phyloP scores from a whole-genome alignment of 2,113 vertebrate species.

The Bubo scandiacus region DNA sequence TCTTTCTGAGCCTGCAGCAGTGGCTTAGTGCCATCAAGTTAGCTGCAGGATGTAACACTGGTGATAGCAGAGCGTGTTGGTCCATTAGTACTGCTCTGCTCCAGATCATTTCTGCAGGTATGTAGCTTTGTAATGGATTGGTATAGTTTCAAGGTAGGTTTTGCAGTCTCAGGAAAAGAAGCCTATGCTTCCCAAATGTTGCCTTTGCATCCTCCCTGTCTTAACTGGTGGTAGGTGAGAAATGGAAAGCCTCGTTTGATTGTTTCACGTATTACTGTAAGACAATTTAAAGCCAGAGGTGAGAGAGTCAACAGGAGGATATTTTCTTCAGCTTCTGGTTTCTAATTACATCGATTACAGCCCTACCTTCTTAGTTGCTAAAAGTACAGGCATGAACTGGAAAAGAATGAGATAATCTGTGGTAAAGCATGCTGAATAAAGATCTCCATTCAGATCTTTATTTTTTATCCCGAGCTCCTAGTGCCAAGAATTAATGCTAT shows the following conservation, averaged over 20 bases:
- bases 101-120: fast-evolving
- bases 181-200: neutral
- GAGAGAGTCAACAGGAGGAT: constrained; percentile 36
- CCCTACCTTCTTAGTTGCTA: constrained; percentile 64
- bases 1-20: neutral
- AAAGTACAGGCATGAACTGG: constrained; percentile 80
- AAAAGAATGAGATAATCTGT: constrained; percentile 83
- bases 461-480: constrained; percentile 82
- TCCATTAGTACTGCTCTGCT: neutral
- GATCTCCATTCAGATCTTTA: constrained; percentile 85
- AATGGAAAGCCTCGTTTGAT: constrained; percentile 22
- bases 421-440: constrained; percentile 85
- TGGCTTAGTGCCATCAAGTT: neutral
- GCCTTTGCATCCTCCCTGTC: neutral
- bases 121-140: neutral
- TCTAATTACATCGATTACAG: constrained; percentile 71
- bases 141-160: neutral
- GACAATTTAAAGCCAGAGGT: constrained; percentile 46
- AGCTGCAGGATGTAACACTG: neutral
- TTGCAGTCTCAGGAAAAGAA: neutral
- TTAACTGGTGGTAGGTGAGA: neutral
- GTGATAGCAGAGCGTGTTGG: neutral
- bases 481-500: constrained; percentile 83
- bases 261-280: constrained; percentile 44
- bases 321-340: constrained; percentile 65